A percentile compares a stretch with the other conserved stretches of the same genome.
Evolutionary conservation across 1,140 invertebrate species (phyloP).

Genomic region (Neodiprion pinetum): DNA sequence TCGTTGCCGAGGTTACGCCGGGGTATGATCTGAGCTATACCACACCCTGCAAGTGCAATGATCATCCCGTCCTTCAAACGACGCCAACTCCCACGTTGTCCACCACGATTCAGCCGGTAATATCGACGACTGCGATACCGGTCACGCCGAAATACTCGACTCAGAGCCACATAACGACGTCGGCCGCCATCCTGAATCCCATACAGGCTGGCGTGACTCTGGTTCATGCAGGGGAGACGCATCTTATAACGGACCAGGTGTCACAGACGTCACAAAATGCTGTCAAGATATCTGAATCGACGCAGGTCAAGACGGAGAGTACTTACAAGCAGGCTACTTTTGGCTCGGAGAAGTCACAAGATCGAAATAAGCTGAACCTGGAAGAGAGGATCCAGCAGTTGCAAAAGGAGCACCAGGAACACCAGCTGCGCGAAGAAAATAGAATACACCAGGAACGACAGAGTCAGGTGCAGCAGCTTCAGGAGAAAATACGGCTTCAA

Average conservation of each 20-base stretch:
- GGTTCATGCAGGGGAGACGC: conserved; percentile 43
- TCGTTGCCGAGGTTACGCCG: conserved; percentile 46
- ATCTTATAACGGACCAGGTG: conserved; percentile 31
- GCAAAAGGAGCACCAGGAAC: neutral
- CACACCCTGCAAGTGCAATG: conserved; percentile 31
- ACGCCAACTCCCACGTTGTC: neutral
- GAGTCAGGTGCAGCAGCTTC: neutral
- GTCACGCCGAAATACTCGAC: conserved; percentile 16
- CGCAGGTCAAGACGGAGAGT: neutral
- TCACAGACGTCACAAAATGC: neutral
- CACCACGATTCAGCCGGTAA: neutral
- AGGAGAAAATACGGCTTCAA: conserved; percentile 9
- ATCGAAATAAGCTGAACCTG: neutral
- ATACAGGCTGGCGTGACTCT: conserved; percentile 59
- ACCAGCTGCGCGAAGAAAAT: neutral
- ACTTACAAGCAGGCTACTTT: no score
- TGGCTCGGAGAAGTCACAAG: neutral
- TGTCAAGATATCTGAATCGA: neutral
- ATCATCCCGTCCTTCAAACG: conserved; percentile 16
- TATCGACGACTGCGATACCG: conserved; percentile 10
- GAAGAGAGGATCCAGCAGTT: conserved; percentile 3
- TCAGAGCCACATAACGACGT: conserved; percentile 32
- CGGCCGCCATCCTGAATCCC: conserved; percentile 50
- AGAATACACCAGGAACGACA: neutral
- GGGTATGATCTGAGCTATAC: conserved; percentile 31